Evolutionary conservation across 2,113 vertebrate genomes (phyloP), one percentile per base, ranked within the genome.

Genomic region (Spermophilus dauricus): DNA sequence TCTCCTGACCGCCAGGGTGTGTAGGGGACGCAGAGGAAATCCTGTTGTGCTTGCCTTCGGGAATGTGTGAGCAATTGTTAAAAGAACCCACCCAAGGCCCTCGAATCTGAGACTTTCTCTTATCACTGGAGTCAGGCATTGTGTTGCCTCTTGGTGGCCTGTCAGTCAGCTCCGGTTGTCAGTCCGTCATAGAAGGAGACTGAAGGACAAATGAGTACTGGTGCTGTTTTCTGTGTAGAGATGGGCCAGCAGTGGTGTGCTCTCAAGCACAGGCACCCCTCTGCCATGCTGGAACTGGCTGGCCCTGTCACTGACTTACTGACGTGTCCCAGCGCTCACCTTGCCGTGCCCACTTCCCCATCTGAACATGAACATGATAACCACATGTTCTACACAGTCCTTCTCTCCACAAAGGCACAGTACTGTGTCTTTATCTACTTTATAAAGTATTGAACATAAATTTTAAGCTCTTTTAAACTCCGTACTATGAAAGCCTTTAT

Each of bases 221-320:
- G 0, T 16, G 2, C 53, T 8, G 4, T 34, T 65, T 26, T 45
- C 56, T 8, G 7, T 61, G 17, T 4, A 5, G 72, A 72, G 56
- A 30, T 18, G 32, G 63, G 26, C n/a, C 4, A 4, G 11, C 28
- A 75, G 56, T n/a, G 17, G 10, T 17, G 20, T 45, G 20, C 8
- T 3, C 24, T 56, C 56, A 6, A 17, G 22, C 11, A 0, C 0
- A 1, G 63, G 39, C 0, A 0, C 5, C 37, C 12, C 56, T 5
- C 42, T 1, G 11, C 91, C 2, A 0, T 1, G 16, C 0, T 4
- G 5, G 80, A 1, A 8, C 48, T 14, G 51, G 14, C 32, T 8
- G 0, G 45, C 4, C 5, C 72, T 48, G n/a, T 42, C 1, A 32
- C 63, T 18, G 48, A 12, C 26, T 5, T 8, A 17, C 13, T 0